A percentile compares a stretch with the other conserved stretches of the same genome.
phyloP scores from a whole-genome alignment of 2,888 invertebrate genomes.

The Axea sp. region DNA sequence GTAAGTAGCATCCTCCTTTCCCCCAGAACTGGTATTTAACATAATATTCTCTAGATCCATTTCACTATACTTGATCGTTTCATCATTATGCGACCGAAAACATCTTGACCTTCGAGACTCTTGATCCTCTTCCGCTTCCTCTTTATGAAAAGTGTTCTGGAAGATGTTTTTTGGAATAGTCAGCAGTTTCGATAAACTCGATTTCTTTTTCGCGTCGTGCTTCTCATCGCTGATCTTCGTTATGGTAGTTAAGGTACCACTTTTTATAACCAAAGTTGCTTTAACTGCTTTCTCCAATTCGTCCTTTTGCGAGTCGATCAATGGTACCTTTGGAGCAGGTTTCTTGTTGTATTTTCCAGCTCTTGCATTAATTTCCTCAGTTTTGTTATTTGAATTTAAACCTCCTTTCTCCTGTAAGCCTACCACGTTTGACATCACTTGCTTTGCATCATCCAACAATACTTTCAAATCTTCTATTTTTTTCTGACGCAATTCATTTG shows the following conservation, averaged over 20 bases:
- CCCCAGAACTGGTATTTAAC: not conserved
- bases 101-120: constrained; percentile 67
- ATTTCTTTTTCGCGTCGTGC: constrained; percentile 67
- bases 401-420: constrained; percentile 65
- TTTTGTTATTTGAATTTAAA: not conserved
- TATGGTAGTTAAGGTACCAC: constrained; percentile 76
- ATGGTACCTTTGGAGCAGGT: constrained; percentile 79
- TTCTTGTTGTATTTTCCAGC: constrained; percentile 81
- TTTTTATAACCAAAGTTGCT: constrained; percentile 80
- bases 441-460: constrained; percentile 69
- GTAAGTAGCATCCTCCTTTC: not conserved
- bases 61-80: not conserved
- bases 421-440: constrained; percentile 69
- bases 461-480: constrained; percentile 72
- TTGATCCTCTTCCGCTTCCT: constrained; percentile 60
- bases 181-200: constrained; percentile 73
- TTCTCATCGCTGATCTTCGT: constrained; percentile 67
- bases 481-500: constrained; percentile 69
- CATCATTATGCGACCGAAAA: constrained; percentile 62
- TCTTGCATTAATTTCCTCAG: constrained; percentile 64
- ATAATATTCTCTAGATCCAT: not conserved
- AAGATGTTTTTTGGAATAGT: constrained; percentile 76
- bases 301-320: constrained; percentile 63
- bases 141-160: constrained; percentile 73
- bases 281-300: constrained; percentile 76